These are phyloP conservation scores for Lasioglossum morio DNA, from an alignment of 2,888 invertebrate species.

Conservation along the genomic window DNA sequence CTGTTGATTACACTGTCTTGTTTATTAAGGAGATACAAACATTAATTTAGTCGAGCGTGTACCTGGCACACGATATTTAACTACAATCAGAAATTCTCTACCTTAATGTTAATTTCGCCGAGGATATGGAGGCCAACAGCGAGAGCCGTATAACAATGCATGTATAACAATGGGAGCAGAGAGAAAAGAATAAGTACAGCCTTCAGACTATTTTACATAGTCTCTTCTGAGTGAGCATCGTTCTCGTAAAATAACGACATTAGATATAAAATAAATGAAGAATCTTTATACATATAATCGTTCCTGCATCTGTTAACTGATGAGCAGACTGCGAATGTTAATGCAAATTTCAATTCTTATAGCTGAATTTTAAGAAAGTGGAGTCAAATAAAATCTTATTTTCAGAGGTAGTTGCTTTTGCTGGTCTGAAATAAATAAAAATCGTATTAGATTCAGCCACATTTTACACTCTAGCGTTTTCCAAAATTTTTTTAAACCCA, in stretches of 20 bases:
- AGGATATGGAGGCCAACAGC: not conserved
- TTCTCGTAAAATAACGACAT: not conserved
- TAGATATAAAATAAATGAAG: not conserved
- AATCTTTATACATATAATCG: not conserved
- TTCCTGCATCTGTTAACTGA: too few species aligned
- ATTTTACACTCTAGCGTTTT: too few species aligned
- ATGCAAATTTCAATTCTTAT: too few species aligned
- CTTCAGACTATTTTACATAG: not conserved
- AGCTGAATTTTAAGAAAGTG: too few species aligned
- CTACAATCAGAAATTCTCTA: not conserved
- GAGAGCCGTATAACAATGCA: not conserved
- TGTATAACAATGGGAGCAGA: not conserved
- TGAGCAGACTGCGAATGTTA: too few species aligned
- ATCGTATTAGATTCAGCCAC: too few species aligned
- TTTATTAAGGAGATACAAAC: constrained; percentile 26
- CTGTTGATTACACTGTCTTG: constrained; percentile 6
- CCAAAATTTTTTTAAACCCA: too few species aligned
- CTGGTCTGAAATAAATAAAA: too few species aligned
- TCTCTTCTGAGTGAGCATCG: not conserved
- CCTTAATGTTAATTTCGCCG: constrained; percentile 7
- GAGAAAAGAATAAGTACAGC: not conserved
- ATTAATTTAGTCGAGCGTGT: constrained; percentile 10
- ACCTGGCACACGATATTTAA: not conserved
- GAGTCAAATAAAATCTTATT: too few species aligned
- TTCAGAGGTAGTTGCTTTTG: too few species aligned